A percentile compares a stretch with the other conserved stretches of the same genome.
These are phyloP conservation scores for Pantherophis vulpinus DNA, from an alignment of 2,797 vertebrate genomes.

Conservation along the genomic window DNA sequence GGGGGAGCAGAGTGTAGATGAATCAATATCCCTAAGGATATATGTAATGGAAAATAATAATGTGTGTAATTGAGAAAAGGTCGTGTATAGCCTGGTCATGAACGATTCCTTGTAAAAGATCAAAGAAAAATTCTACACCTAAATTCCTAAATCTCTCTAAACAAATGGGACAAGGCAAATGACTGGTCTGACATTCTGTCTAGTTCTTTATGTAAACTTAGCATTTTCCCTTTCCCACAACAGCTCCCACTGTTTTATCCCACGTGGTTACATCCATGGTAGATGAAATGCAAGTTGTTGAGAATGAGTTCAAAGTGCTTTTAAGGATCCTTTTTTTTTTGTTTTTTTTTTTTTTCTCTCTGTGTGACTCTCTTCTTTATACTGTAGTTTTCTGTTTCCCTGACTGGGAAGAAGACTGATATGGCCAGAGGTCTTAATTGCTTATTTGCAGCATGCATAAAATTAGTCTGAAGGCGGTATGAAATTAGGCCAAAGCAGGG, in stretches of 20 bases:
- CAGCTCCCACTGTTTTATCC: not conserved
- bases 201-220: not conserved
- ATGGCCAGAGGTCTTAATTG: not conserved
- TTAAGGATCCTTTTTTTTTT: not conserved
- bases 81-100: not conserved
- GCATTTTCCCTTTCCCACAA: not conserved
- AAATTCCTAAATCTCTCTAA: not conserved
- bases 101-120: not conserved
- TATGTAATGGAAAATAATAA: not conserved
- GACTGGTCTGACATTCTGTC: not conserved
- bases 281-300: not conserved
- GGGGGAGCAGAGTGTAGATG: not conserved
- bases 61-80: not conserved
- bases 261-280: slow-evolving; percentile 25
- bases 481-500: not conserved
- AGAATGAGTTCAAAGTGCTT: not conserved
- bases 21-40: not conserved
- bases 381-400: not conserved
- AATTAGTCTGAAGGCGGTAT: not conserved
- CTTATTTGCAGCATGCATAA: not conserved
- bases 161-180: not conserved
- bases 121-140: not conserved
- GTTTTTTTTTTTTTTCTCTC: not conserved
- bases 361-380: not conserved
- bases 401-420: not conserved